Percentiles rank a stretch among this genome's conserved stretches.
Evolutionary conservation across 1,140 invertebrate genomes (phyloP).

Genomic region (Zaprionus davidi): DNA sequence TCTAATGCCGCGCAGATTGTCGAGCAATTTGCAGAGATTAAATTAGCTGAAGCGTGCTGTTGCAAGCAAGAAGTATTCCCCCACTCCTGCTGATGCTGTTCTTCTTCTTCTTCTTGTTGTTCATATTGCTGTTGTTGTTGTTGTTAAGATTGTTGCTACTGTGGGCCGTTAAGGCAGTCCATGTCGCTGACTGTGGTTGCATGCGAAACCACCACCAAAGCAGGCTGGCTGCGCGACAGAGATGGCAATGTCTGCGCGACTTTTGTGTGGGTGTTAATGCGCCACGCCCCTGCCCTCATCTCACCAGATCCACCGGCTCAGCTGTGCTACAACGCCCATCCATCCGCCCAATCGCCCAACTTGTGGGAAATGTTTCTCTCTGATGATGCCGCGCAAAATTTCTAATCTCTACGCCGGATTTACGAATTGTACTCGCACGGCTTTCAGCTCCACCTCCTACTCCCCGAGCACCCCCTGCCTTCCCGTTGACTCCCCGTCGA

Average conservation of each 20-base stretch:
- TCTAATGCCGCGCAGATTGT: slow-evolving; percentile 80
- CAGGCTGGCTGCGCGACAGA: slow-evolving; percentile 16
- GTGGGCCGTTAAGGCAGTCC: slow-evolving; percentile 12
- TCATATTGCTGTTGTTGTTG: slow-evolving; percentile 47
- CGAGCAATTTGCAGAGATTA: slow-evolving; percentile 84
- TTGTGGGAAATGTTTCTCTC: slow-evolving; percentile 44
- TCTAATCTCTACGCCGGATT: slow-evolving; percentile 72
- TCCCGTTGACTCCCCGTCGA: slow-evolving; percentile 14
- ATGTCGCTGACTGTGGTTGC: slow-evolving; percentile 55
- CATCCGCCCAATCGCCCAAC: slow-evolving; percentile 28
- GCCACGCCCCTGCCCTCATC: slow-evolving; percentile 65
- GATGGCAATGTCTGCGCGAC: slow-evolving; percentile 42
- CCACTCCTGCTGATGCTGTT: slow-evolving; percentile 14
- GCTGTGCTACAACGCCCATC: slow-evolving; percentile 6
- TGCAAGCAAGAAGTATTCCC: slow-evolving; percentile 46
- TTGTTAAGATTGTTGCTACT: slow-evolving; percentile 32
- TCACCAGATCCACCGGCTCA: slow-evolving; percentile 20
- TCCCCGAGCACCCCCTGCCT: background rate
- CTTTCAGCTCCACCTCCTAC: slow-evolving; percentile 21
- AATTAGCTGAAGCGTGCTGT: slow-evolving; percentile 81
- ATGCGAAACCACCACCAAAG: slow-evolving; percentile 70
- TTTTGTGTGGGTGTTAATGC: slow-evolving; percentile 62
- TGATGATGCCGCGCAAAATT: slow-evolving; percentile 69
- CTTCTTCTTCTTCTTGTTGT: slow-evolving; percentile 38
- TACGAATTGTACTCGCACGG: slow-evolving; percentile 51